phyloP scores from a whole-genome alignment of 2,113 vertebrate genomes.

The Microtus montanus region DNA sequence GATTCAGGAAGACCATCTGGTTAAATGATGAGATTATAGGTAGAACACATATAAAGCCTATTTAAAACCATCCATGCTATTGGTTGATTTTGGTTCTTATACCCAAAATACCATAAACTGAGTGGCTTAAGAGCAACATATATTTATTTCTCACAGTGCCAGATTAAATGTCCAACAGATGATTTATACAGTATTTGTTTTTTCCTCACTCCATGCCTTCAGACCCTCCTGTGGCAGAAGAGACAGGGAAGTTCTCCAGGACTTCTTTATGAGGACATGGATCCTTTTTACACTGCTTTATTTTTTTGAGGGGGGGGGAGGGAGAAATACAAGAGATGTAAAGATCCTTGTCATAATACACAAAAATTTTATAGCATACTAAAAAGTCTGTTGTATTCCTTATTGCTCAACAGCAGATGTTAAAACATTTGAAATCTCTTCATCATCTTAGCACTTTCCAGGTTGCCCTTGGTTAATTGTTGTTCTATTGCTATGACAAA shows the following conservation, averaged over 20 bases:
- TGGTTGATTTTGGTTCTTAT: neutral
- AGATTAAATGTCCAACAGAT: neutral
- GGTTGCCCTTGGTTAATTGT: neutral
- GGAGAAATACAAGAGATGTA: neutral
- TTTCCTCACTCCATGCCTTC: neutral
- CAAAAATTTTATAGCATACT: neutral
- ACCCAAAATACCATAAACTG: neutral
- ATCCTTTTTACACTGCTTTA: neutral
- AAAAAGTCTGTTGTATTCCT: neutral
- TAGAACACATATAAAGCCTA: neutral
- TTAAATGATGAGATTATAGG: neutral
- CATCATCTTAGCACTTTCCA: neutral
- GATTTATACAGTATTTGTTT: no score
- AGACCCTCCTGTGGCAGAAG: no score
- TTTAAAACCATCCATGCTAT: neutral
- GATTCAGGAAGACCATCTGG: neutral
- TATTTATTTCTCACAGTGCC: neutral
- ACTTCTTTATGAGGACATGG: neutral
- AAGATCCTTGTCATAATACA: neutral
- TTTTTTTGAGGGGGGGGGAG: neutral
- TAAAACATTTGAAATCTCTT: neutral
- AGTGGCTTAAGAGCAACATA: neutral
- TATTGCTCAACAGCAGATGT: neutral
- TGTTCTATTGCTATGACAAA: neutral
- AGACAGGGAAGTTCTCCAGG: neutral